A percentile compares a stretch with the other conserved stretches of the same genome.
phyloP scores from a whole-genome alignment of 2,797 vertebrate species.

The Argyrosomus regius region DNA sequence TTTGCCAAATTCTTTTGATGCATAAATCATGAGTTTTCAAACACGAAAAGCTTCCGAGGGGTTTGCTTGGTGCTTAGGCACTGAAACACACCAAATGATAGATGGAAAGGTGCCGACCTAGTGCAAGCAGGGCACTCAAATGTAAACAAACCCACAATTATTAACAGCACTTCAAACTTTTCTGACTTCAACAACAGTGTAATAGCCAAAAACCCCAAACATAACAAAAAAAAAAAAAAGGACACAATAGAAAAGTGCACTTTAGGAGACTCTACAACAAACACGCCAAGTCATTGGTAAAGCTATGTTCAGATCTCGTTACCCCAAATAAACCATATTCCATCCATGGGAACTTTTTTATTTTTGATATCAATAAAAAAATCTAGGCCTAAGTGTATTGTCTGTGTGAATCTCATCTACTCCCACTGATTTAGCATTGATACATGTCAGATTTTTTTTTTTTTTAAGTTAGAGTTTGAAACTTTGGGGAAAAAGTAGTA shows the following conservation, averaged over 20 bases:
- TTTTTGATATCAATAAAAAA: background rate
- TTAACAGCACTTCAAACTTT: background rate
- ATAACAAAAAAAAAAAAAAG: background rate
- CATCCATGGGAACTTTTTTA: background rate
- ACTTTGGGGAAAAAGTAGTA: background rate
- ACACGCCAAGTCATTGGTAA: background rate
- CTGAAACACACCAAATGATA: conserved; percentile 30
- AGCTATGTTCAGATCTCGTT: background rate
- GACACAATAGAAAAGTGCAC: background rate
- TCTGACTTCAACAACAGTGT: background rate
- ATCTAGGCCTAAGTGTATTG: background rate
- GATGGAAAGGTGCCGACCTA: conserved; percentile 8
- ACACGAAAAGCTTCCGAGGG: conserved; percentile 47
- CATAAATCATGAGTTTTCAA: conserved; percentile 67
- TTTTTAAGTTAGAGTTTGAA: background rate
- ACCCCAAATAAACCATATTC: background rate
- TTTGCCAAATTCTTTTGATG: conserved; percentile 64
- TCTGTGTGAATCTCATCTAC: background rate
- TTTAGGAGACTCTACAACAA: background rate
- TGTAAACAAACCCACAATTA: conserved; percentile 23
- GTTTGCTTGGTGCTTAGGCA: conserved; percentile 38
- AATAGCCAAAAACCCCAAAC: conserved; percentile 7
- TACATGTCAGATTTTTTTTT: background rate
- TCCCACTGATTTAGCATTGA: conserved; percentile 1
- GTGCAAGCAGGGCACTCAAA: background rate